Evolutionary conservation across 2,888 invertebrate species (phyloP).

Genomic region (Yponomeuta cagnagella): DNA sequence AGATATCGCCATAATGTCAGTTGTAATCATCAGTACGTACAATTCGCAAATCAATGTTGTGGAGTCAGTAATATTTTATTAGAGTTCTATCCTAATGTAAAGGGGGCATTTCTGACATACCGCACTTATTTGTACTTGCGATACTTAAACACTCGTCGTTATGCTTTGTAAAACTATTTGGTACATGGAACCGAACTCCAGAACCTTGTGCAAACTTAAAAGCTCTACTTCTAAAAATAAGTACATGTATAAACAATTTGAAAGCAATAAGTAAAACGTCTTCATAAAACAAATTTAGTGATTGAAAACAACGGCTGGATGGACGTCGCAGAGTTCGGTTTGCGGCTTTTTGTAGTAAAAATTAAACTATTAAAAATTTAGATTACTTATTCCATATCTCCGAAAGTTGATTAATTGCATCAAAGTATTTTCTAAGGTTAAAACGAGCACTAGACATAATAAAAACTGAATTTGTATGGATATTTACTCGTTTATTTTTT

Average conservation of each 20-base stretch:
- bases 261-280: conserved; percentile 18
- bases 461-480: too few species aligned
- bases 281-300: too few species aligned
- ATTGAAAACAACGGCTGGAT: too few species aligned
- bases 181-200: conserved; percentile 32
- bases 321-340: background rate
- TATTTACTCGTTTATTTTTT: too few species aligned
- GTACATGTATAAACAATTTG: conserved; percentile 30
- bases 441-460: too few species aligned
- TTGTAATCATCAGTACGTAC: background rate
- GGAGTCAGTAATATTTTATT: background rate
- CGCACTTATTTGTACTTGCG: conserved; percentile 45
- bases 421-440: too few species aligned
- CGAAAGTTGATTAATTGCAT: background rate
- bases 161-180: conserved; percentile 41
- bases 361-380: too few species aligned
- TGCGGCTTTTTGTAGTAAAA: background rate
- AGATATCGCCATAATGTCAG: background rate
- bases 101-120: conserved; percentile 8
- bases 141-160: conserved; percentile 30
- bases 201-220: conserved; percentile 34
- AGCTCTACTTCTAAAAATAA: conserved; percentile 25
- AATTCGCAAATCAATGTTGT: background rate
- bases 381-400: background rate
- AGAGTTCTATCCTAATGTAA: background rate